Percentiles rank a stretch among this genome's conserved stretches.
Evolutionary conservation across 2,888 invertebrate genomes (phyloP).

Genomic region (Aproaerema taeniolella): DNA sequence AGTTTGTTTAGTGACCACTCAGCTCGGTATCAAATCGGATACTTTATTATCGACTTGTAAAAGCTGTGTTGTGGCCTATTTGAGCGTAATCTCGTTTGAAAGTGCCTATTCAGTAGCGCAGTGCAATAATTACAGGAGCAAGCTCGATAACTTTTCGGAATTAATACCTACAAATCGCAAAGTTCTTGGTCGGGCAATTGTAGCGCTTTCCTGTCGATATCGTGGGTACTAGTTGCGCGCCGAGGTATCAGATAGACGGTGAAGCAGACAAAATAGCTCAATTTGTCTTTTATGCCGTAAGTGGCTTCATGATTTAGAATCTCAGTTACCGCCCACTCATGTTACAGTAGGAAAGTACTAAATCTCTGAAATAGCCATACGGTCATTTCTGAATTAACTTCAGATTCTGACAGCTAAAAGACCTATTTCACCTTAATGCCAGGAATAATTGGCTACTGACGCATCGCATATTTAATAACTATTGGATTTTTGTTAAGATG

Average conservation of each 20-base stretch:
- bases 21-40: background rate
- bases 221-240: background rate
- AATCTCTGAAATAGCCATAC: slow-evolving; percentile 46
- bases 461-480: too few species aligned
- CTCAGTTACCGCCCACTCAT: slow-evolving; percentile 46
- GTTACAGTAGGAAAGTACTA: slow-evolving; percentile 50
- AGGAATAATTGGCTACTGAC: too few species aligned
- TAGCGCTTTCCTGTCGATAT: slow-evolving; percentile 9
- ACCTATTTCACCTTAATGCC: too few species aligned
- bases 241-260: slow-evolving; percentile 36
- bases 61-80: slow-evolving; percentile 1
- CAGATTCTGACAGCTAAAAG: slow-evolving; percentile 33
- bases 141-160: slow-evolving; percentile 2
- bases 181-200: background rate
- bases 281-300: slow-evolving; percentile 55
- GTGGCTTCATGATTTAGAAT: slow-evolving; percentile 60
- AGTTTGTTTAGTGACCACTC: slow-evolving; percentile 10
- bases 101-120: slow-evolving; percentile 7
- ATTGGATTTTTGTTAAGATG: too few species aligned
- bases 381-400: slow-evolving; percentile 44
- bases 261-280: slow-evolving; percentile 52
- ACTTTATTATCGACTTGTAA: slow-evolving; percentile 2
- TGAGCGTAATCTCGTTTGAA: slow-evolving; percentile 3
- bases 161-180: slow-evolving; percentile 7
- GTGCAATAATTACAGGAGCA: slow-evolving; percentile 6